phyloP scores from a whole-genome alignment of 2,113 vertebrate genomes.

The Pavo muticus region DNA sequence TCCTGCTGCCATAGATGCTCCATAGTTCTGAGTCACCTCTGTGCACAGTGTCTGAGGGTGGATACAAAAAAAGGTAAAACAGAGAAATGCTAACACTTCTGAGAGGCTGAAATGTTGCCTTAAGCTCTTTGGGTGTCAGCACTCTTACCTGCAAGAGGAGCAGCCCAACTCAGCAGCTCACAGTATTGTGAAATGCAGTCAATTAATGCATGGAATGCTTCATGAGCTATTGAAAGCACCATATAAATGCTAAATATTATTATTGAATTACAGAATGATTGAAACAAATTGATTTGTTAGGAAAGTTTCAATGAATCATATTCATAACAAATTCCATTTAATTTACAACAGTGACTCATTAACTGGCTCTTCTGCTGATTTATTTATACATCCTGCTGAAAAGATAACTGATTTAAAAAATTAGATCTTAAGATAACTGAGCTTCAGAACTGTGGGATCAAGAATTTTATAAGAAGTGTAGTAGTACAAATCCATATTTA shows the following conservation, averaged over 20 bases:
- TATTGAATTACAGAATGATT: constrained; percentile 49
- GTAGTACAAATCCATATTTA: neutral
- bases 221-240: constrained; percentile 14
- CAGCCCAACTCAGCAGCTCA: neutral
- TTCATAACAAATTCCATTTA: constrained; percentile 41
- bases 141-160: neutral
- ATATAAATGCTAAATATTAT: constrained; percentile 41
- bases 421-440: neutral
- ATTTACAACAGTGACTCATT: constrained; percentile 50
- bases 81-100: neutral
- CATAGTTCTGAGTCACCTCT: neutral
- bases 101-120: neutral
- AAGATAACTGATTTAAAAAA: neutral
- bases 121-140: neutral
- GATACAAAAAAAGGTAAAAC: neutral
- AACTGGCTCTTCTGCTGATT: constrained; percentile 24
- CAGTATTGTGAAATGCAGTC: neutral
- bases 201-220: constrained; percentile 17
- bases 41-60: neutral
- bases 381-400: neutral
- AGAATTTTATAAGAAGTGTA: neutral
- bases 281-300: constrained; percentile 57
- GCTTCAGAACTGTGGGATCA: neutral
- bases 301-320: constrained; percentile 31
- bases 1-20: neutral